Conservation (phyloP, 2,888 invertebrate genomes). For the Drosophila kokeensis region DNA sequence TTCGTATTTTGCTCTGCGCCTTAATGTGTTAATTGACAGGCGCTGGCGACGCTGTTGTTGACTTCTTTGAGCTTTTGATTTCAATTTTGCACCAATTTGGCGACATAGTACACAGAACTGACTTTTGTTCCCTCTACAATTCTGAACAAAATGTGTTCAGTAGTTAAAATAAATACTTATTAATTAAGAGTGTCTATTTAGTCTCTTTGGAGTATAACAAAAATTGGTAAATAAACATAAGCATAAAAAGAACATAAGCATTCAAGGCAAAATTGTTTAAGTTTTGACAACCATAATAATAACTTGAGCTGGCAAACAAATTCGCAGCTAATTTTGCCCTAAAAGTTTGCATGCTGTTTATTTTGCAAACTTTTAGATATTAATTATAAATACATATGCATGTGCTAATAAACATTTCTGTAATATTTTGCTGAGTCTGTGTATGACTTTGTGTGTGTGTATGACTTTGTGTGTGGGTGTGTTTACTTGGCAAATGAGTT, state of each 20-base stretch:
- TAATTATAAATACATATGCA: conserved; percentile 19
- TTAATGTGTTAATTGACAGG: conserved; percentile 79
- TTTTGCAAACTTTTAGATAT: conserved; percentile 7
- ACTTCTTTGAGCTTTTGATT: conserved; percentile 55
- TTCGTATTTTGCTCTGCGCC: conserved; percentile 59
- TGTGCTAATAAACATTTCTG: conserved; percentile 33
- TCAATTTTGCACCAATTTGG: conserved; percentile 29
- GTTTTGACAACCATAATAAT: neutral
- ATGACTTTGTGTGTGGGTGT: conserved; percentile 10
- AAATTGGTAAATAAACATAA: neutral
- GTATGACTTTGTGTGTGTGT: neutral
- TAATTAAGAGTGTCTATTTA: neutral
- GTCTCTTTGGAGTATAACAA: neutral
- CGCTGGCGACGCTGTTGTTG: conserved; percentile 50
- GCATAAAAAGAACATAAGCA: neutral
- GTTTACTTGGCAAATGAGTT: conserved; percentile 49
- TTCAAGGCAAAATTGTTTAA: neutral
- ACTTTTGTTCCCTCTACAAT: conserved; percentile 46
- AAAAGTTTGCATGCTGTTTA: conserved; percentile 11
- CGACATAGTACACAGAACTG: conserved; percentile 8
- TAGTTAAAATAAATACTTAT: neutral
- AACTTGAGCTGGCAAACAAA: neutral
- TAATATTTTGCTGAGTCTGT: neutral
- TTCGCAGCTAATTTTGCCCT: neutral
- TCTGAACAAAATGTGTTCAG: neutral